phyloP scores from a whole-genome alignment of 2,888 invertebrate species.

The Patella depressa region DNA sequence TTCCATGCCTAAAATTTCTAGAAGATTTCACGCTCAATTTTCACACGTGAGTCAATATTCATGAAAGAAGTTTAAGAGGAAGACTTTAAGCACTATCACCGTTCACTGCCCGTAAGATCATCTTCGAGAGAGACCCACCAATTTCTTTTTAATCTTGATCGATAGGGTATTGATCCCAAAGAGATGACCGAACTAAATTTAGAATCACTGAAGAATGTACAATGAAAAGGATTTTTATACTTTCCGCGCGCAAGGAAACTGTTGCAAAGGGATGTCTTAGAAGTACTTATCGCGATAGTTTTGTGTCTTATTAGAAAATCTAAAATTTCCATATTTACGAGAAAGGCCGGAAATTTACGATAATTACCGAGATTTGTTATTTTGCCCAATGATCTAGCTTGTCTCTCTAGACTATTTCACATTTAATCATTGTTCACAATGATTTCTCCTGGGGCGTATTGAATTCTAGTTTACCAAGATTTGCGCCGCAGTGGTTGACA shows the following conservation, averaged over 20 bases:
- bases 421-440: constrained; percentile 9
- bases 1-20: too few species aligned
- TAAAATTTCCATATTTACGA: neutral
- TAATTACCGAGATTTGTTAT: constrained; percentile 5
- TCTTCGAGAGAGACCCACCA: neutral
- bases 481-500: neutral
- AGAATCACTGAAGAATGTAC: too few species aligned
- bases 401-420: neutral
- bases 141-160: constrained; percentile 7
- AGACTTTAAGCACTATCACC: neutral
- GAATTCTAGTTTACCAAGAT: constrained; percentile 1
- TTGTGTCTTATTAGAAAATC: too few species aligned
- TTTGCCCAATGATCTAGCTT: neutral
- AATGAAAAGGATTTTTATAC: too few species aligned
- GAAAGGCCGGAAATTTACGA: neutral
- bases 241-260: too few species aligned
- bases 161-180: neutral
- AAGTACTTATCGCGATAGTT: too few species aligned
- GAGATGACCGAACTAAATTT: too few species aligned
- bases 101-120: constrained; percentile 1
- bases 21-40: constrained; percentile 1
- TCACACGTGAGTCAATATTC: neutral
- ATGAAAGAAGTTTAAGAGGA: neutral
- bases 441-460: constrained; percentile 3
- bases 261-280: too few species aligned